Conservation (phyloP, 2,888 invertebrate genomes). For the Blera fallax region DNA sequence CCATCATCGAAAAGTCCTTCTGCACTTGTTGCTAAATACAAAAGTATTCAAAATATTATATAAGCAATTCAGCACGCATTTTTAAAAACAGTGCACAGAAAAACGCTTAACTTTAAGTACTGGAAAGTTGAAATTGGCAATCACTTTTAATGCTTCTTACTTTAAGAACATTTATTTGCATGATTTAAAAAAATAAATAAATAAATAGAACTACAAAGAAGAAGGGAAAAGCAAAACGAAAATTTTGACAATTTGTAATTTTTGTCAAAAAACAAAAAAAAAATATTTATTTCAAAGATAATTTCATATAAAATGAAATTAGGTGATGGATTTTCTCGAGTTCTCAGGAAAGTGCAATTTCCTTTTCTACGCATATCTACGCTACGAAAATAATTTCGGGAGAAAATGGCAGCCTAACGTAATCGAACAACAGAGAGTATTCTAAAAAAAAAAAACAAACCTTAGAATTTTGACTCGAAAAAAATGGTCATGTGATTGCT, state of each 20-base stretch:
- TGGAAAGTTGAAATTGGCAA: constrained; percentile 11
- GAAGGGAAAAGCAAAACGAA: constrained; percentile 49
- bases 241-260: constrained; percentile 1
- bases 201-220: constrained; percentile 23
- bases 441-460: not conserved
- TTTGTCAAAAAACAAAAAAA: not conserved
- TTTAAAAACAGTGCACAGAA: not conserved
- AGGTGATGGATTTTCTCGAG: constrained; percentile 77
- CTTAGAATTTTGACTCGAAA: constrained; percentile 50
- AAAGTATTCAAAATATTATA: not conserved
- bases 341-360: constrained; percentile 76
- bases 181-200: constrained; percentile 8
- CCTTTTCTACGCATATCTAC: constrained; percentile 24
- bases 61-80: constrained; percentile 3
- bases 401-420: constrained; percentile 77
- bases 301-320: constrained; percentile 74
- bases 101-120: not conserved
- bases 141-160: constrained; percentile 14
- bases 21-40: not conserved
- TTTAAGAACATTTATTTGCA: constrained; percentile 1
- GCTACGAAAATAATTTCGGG: constrained; percentile 64
- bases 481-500: constrained; percentile 34
- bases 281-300: constrained; percentile 24
- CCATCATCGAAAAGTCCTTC: not conserved
- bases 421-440: constrained; percentile 76